A percentile compares a stretch with the other conserved stretches of the same genome.
Evolutionary conservation across 2,797 vertebrate genomes (phyloP).

Genomic region (Lerista edwardsae): DNA sequence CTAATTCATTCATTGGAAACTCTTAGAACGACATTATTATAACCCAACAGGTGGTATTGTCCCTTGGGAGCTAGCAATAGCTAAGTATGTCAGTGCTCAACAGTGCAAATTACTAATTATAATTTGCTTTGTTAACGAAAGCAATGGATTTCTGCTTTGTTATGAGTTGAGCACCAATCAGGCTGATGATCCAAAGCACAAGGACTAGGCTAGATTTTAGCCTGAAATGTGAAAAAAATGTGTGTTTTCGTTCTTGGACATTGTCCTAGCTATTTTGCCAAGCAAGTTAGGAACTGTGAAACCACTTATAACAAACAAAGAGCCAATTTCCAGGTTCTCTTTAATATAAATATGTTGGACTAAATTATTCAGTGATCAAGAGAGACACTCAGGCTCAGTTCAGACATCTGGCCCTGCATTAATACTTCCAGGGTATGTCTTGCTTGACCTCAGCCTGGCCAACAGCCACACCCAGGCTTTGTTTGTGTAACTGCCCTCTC

Average conservation of each 20-base stretch:
- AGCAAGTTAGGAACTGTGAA: background rate
- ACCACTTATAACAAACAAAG: background rate
- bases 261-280: background rate
- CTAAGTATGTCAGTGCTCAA: slow-evolving; percentile 42
- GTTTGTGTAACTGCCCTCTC: too few species aligned
- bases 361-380: background rate
- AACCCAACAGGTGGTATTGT: slow-evolving; percentile 34
- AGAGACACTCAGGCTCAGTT: background rate
- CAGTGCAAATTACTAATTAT: slow-evolving; percentile 28
- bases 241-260: background rate
- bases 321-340: background rate
- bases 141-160: background rate
- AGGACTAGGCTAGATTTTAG: background rate
- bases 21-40: slow-evolving; percentile 24
- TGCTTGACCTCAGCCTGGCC: too few species aligned
- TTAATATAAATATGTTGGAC: background rate
- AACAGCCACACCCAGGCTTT: background rate
- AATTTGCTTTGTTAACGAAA: slow-evolving; percentile 20
- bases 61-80: slow-evolving; percentile 37
- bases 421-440: too few species aligned
- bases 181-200: background rate
- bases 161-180: background rate
- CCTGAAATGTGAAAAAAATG: background rate
- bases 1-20: slow-evolving; percentile 29
- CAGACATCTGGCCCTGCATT: background rate